Evolutionary conservation across 2,888 invertebrate genomes (phyloP), one percentile per base, ranked within the genome.

Genomic region (Rhamphomyia laevipes): DNA sequence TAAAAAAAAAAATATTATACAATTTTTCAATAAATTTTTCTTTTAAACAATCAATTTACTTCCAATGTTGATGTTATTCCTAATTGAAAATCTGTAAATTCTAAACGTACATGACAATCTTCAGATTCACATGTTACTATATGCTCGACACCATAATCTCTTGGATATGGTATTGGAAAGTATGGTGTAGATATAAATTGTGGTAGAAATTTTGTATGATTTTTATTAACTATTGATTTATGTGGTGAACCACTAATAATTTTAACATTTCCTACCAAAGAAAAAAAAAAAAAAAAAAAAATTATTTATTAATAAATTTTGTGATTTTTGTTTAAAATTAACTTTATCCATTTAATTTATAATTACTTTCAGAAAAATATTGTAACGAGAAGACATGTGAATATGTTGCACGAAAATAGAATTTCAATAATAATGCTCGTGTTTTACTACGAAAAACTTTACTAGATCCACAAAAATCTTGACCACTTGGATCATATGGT

Each of bases 71-170:
- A 82, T 15, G 77, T 74, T 11, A 77, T 65, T 1, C 81, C 77
- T 53, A 84, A 64, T 57, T 80, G 79, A 61, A 82, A 84, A 64
- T 84, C 84, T 2, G 78, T 78, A 59, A 84, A 84, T 51, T 81
- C 72, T 42, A 84, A 62, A 46, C 76, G 74, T 27, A 84, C 76
- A 43, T 75, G 71, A 57, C 82, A 82, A 30, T 72, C 72, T 43
- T 75, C 72, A 43, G 66, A 67, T 31, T 73, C 73, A 57, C 82
- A 83, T 31, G 73, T 76, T 15, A 84, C 73, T 23, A 80, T 70
- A 58, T 82, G 79, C 60, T 84, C 82, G 48, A 77, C 72, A 40
- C 77, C 78, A 57, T 81, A 73, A 61, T 84, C 84, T 37, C 77
- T 72, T 1, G 82, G 80, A 67, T 83, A 83, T 13, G 74, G 70